Evolutionary conservation across 2,797 vertebrate species (phyloP), one percentile per base, ranked within the genome.

Genomic region (Lagodon rhomboides): DNA sequence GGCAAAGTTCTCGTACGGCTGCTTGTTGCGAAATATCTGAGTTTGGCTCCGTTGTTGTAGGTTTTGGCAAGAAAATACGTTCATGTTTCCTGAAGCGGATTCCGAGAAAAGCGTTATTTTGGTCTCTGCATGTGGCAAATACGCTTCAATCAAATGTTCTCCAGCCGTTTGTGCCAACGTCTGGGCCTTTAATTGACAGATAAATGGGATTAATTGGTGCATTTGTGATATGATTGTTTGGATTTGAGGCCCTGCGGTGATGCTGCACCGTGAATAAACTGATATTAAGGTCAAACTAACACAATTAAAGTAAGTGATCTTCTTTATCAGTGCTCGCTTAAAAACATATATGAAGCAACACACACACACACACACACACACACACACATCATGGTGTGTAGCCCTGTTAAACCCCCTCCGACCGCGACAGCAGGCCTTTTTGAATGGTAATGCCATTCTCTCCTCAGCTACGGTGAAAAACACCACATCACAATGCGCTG

Each of bases 361-460:
- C 71, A 67, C 38, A 44, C 43, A 58, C 25, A 63, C 67, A 68
- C 43, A 56, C 27, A 62, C 72, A 65, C 44, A 56, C 30, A 54
- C 72, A 65, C 44, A 51, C 23, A 65, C 73, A 65, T 12, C 4
- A 11, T 4, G 8, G 15, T 18, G 44, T 73, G 61, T 77, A 70
- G 63, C 64, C 43, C 53, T 1, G 38, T 83, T 50, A 68, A 81
- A 68, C 66, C 49, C 81, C 78, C 67, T 20, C 55, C 58, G 2
- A 74, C 60, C 44, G 7, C 44, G 13, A 71, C 88, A 84, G 81
- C 79, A 75, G 87, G 83, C 82, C 88, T 94, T 95, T 95, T 95
- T 85, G 85, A 93, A 95, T 94, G 93, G 84, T 94, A 95, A 95
- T 94, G 88, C 90, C 70, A 87, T 93, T 86, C 89, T 93, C 86